Evolutionary conservation across 1,140 invertebrate species (phyloP).

Genomic region (Microplitis demolitor): DNA sequence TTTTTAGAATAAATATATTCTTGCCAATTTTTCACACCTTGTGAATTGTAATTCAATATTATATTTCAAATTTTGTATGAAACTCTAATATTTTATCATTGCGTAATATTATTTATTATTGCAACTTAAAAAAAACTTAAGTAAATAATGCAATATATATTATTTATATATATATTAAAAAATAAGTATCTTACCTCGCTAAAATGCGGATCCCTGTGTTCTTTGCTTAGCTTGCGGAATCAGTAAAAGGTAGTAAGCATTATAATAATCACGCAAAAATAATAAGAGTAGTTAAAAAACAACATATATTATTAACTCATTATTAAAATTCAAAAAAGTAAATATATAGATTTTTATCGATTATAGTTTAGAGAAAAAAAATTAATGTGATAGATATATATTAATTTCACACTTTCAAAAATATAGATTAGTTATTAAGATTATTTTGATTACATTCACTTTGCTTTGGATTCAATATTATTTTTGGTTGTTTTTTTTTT

Average conservation of each 20-base stretch:
- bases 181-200: conserved; percentile 40
- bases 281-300: neutral
- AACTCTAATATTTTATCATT: neutral
- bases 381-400: neutral
- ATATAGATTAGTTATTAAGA: neutral
- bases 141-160: too few species aligned
- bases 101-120: neutral
- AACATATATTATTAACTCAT: neutral
- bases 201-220: conserved; percentile 33
- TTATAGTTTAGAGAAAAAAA: neutral
- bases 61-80: neutral
- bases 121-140: neutral
- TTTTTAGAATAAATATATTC: conserved; percentile 17
- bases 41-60: neutral
- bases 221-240: conserved; percentile 47
- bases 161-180: neutral
- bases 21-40: conserved; percentile 19
- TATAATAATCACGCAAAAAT: conserved; percentile 30
- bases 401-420: neutral
- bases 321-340: neutral
- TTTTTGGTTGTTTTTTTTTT: neutral
- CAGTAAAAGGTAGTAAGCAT: conserved; percentile 35
- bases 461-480: neutral
- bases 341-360: neutral
- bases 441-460: neutral